phyloP scores from a whole-genome alignment of 30 jellyfish, hydroid and myxozoan species.

The Rhopilema esculentum region DNA sequence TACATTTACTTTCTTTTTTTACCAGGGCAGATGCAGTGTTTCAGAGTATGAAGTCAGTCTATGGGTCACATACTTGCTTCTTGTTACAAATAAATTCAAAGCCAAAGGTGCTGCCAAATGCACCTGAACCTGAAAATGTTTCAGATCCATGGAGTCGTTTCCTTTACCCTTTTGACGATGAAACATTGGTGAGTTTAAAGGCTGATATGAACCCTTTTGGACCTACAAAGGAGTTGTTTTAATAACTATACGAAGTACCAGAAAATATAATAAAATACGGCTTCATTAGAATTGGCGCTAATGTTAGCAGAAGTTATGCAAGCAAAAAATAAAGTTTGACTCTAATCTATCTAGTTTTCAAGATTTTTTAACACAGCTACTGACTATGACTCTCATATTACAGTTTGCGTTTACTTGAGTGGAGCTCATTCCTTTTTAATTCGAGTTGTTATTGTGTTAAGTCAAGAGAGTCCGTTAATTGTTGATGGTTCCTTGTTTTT shows the following conservation, averaged over 20 bases:
- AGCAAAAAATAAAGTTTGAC: background rate
- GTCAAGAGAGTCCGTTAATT: background rate
- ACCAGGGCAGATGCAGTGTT: slow-evolving; percentile 96
- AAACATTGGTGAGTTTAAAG: slow-evolving; percentile 74
- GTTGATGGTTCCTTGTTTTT: background rate
- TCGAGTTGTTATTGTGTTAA: too few species aligned
- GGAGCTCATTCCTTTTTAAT: too few species aligned
- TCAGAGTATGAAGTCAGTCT: slow-evolving; percentile 95
- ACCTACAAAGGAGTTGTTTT: background rate
- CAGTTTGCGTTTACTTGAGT: too few species aligned
- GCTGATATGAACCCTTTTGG: background rate
- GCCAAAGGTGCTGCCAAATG: slow-evolving; percentile 71
- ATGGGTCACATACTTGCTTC: slow-evolving; percentile 95
- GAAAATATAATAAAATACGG: too few species aligned
- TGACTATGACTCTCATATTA: too few species aligned
- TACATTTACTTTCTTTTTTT: background rate
- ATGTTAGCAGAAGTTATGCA: background rate
- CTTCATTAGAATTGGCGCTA: too few species aligned
- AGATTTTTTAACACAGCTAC: background rate
- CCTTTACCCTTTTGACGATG: slow-evolving; percentile 86
- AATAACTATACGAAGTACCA: too few species aligned
- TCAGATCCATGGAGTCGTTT: slow-evolving; percentile 94
- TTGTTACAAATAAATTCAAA: slow-evolving; percentile 86
- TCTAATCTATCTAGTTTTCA: background rate
- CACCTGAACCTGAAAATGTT: slow-evolving; percentile 55